Evolutionary conservation across 2,797 vertebrate genomes (phyloP).

Genomic region (Myotis daubentonii): DNA sequence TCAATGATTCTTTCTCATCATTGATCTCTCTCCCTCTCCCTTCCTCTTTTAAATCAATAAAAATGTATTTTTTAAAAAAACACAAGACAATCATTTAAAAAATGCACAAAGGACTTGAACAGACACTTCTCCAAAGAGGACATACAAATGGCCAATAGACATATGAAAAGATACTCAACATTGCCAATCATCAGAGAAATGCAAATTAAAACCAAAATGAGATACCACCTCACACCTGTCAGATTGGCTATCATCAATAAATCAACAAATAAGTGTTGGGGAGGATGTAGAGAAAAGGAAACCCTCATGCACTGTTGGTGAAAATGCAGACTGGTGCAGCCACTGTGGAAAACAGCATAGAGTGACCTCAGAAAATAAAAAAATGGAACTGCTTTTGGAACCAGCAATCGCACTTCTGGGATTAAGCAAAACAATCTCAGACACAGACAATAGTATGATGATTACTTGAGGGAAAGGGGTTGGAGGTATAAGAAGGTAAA

Average conservation of each 20-base stretch:
- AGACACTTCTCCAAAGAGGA: not conserved
- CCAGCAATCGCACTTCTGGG: not conserved
- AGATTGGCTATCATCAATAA: not conserved
- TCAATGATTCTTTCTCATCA: too few relatives aligned
- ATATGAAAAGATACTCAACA: not conserved
- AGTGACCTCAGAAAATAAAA: not conserved
- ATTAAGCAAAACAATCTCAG: not conserved
- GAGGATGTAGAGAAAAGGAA: not conserved
- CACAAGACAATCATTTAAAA: not conserved
- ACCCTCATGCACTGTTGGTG: not conserved
- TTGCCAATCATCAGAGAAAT: not conserved
- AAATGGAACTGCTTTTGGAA: not conserved
- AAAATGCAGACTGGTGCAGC: not conserved
- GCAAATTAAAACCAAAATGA: not conserved
- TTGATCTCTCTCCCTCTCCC: too few relatives aligned
- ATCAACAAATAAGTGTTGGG: not conserved
- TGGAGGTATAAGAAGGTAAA: not conserved
- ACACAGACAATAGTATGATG: not conserved
- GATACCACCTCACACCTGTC: not conserved
- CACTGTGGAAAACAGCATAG: not conserved
- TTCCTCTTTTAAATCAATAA: too few relatives aligned
- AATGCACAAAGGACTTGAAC: not conserved
- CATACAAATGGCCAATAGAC: not conserved
- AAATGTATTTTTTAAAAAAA: too few relatives aligned
- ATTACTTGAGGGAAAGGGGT: not conserved